Conservation (phyloP, 2,888 invertebrate genomes). For the Microctonus hyperodae region DNA sequence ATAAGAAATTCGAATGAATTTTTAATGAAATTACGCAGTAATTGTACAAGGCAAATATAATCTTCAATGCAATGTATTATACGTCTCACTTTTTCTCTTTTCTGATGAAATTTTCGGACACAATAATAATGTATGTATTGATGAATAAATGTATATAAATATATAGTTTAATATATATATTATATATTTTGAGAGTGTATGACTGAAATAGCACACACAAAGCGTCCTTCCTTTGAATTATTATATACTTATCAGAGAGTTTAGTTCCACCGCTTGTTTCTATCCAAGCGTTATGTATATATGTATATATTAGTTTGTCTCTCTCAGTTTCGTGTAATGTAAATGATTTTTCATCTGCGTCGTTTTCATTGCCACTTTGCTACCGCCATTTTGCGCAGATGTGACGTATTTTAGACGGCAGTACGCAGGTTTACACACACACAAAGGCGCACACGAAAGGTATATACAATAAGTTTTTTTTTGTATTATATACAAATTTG, state of each 20-base stretch:
- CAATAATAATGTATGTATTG: constrained; percentile 10
- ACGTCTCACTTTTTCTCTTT: constrained; percentile 4
- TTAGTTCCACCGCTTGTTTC: not conserved
- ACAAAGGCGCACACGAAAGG: not conserved
- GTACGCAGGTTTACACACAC: not conserved
- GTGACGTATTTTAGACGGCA: not conserved
- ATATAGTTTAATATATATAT: not conserved
- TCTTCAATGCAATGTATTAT: not conserved
- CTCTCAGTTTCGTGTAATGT: not conserved
- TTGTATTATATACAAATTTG: too few species aligned
- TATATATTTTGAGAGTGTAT: constrained; percentile 32
- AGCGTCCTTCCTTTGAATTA: constrained; percentile 37
- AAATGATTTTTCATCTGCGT: not conserved
- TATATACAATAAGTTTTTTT: too few species aligned
- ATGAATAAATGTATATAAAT: not conserved
- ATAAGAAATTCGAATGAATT: not conserved
- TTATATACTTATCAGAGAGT: not conserved
- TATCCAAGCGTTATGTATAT: not conserved
- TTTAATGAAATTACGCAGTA: not conserved
- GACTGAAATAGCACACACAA: constrained; percentile 51
- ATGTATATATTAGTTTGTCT: not conserved
- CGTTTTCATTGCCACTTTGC: not conserved
- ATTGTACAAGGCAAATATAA: constrained; percentile 10
- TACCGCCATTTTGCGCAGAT: not conserved
- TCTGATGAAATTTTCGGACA: constrained; percentile 15